Conservation (phyloP, 2,797 vertebrate species). For the Rhinichthys osculus region DNA sequence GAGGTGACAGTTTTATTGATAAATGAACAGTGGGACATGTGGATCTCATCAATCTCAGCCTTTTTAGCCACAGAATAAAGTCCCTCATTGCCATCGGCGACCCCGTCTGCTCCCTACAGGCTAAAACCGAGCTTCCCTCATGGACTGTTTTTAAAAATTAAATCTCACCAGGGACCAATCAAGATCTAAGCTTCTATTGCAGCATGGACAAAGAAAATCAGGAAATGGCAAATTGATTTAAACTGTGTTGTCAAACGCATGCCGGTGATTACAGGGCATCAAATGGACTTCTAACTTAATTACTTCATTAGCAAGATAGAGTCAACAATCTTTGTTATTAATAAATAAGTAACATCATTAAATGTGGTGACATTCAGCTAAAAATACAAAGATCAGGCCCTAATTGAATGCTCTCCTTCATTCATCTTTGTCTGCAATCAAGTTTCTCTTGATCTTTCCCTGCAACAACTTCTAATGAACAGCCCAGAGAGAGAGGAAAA, state of each 20-base stretch:
- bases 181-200: conserved; percentile 29
- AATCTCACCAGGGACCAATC: conserved; percentile 27
- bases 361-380: conserved; percentile 28
- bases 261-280: background rate
- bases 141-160: conserved; percentile 44
- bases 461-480: conserved; percentile 80
- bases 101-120: conserved; percentile 38
- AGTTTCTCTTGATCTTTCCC: conserved; percentile 34
- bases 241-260: conserved; percentile 11
- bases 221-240: conserved; percentile 22
- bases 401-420: conserved; percentile 9
- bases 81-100: conserved; percentile 63
- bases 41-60: conserved; percentile 75
- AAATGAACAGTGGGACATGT: conserved; percentile 75
- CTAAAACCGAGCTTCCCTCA: conserved; percentile 53
- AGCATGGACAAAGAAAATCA: conserved; percentile 8
- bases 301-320: background rate
- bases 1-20: conserved; percentile 78
- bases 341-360: conserved; percentile 10
- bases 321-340: conserved; percentile 5
- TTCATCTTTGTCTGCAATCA: conserved; percentile 33
- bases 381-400: conserved; percentile 14
- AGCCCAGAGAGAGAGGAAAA: conserved; percentile 29
- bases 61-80: conserved; percentile 64
- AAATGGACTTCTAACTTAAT: conserved; percentile 11